Percentiles rank a stretch among this genome's conserved stretches.
These are phyloP conservation scores for Stomorhina lunata DNA, from an alignment of 2,888 invertebrate genomes.

Conservation along the genomic window DNA sequence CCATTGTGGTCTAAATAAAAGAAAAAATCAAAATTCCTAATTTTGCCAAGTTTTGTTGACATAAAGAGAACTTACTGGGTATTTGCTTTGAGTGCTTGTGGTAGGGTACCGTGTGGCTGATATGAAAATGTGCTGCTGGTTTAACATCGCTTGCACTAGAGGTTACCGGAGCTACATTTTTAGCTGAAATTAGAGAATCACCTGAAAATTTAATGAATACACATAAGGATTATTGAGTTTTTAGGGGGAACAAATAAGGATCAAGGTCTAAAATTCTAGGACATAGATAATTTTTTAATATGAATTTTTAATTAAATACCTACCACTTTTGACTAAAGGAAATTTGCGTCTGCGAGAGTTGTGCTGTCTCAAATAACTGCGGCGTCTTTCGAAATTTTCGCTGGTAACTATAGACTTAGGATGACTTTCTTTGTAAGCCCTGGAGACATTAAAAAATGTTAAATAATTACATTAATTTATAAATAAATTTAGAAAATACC, in stretches of 20 bases:
- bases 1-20: slow-evolving; percentile 71
- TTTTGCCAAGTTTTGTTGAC: not conserved
- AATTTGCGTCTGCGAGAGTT: slow-evolving; percentile 66
- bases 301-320: slow-evolving; percentile 1
- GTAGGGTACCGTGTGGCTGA: slow-evolving; percentile 72
- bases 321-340: slow-evolving; percentile 67
- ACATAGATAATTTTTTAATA: not conserved
- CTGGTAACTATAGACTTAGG: slow-evolving; percentile 31
- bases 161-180: slow-evolving; percentile 65
- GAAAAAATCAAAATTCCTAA: not conserved
- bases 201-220: slow-evolving; percentile 71
- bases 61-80: slow-evolving; percentile 66
- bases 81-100: slow-evolving; percentile 68
- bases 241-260: not conserved
- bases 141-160: slow-evolving; percentile 20
- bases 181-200: slow-evolving; percentile 76
- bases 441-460: not conserved
- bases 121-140: slow-evolving; percentile 76
- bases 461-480: not conserved
- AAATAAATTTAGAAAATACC: slow-evolving; percentile 12
- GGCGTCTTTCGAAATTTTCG: slow-evolving; percentile 49
- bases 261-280: not conserved
- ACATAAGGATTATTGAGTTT: slow-evolving; percentile 30
- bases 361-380: slow-evolving; percentile 44
- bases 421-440: slow-evolving; percentile 15